phyloP scores from a whole-genome alignment of 35 echinoderm and acorn worm species.

The Nesometra sesokonis region DNA sequence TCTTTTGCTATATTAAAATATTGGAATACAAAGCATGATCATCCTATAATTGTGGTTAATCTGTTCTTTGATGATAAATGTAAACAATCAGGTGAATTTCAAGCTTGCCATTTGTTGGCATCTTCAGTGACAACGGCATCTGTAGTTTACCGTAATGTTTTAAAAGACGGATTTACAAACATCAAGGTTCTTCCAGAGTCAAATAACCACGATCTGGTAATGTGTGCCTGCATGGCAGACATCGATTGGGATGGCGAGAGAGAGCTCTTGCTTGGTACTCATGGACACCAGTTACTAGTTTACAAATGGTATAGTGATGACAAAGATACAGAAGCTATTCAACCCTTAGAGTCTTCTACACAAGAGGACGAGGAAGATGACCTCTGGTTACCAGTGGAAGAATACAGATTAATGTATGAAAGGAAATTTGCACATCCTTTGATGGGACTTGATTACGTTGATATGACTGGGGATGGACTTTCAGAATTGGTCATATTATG shows the following conservation, averaged over 20 bases:
- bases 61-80: background rate
- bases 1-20: background rate
- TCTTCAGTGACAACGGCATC: background rate
- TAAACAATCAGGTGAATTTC: background rate
- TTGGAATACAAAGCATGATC: background rate
- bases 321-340: background rate
- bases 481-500: conserved; percentile 71
- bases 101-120: background rate
- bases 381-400: background rate
- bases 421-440: conserved; percentile 88
- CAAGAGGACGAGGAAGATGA: conserved; percentile 6
- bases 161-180: conserved; percentile 34
- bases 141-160: conserved; percentile 5
- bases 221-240: conserved; percentile 69
- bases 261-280: conserved; percentile 76
- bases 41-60: background rate
- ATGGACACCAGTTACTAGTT: conserved; percentile 41
- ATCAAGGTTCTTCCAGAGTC: conserved; percentile 51
- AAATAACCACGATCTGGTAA: conserved; percentile 62
- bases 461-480: conserved; percentile 85
- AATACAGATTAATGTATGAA: conserved; percentile 58
- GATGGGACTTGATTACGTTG: conserved; percentile 67
- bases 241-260: conserved; percentile 86
- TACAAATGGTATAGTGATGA: conserved; percentile 14
- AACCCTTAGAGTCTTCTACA: background rate